A percentile compares a stretch with the other conserved stretches of the same genome.
These are phyloP conservation scores for Orchesellides sinensis DNA, from an alignment of 2,888 invertebrate genomes.

Conservation along the genomic window DNA sequence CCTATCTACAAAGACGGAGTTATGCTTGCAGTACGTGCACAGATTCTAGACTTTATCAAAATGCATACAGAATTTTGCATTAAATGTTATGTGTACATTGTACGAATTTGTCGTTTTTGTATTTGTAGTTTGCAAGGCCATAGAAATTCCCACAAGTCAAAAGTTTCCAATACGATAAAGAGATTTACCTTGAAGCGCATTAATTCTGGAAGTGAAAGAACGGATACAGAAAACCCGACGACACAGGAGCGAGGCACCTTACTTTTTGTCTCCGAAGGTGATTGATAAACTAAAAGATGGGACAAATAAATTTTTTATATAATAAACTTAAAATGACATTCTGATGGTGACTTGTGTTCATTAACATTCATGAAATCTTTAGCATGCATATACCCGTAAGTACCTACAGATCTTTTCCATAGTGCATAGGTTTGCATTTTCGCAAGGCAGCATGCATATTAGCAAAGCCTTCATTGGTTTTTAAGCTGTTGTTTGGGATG, in stretches of 20 bases:
- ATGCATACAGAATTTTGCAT: background rate
- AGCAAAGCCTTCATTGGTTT: too few species aligned
- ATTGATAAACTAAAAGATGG: background rate
- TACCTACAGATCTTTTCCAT: too few species aligned
- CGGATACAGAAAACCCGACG: background rate
- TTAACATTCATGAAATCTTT: too few species aligned
- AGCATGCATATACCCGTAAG: too few species aligned
- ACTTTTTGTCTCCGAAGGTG: conserved; percentile 16
- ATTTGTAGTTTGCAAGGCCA: conserved; percentile 48
- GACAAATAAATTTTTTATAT: too few species aligned
- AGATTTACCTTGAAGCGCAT: conserved; percentile 25
- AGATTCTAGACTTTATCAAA: background rate
- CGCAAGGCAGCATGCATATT: too few species aligned
- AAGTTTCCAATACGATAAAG: background rate
- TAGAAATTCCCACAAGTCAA: conserved; percentile 26
- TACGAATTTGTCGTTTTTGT: background rate
- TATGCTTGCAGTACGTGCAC: conserved; percentile 52
- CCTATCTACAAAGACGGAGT: conserved; percentile 33
- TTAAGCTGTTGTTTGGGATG: too few species aligned
- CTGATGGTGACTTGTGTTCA: too few species aligned
- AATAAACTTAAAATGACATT: too few species aligned
- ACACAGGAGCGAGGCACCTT: background rate
- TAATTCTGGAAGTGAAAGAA: background rate
- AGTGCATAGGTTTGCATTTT: too few species aligned
- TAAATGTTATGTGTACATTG: background rate